Conservation (phyloP, 2,113 vertebrate genomes). For the Muntiacus reevesi region DNA sequence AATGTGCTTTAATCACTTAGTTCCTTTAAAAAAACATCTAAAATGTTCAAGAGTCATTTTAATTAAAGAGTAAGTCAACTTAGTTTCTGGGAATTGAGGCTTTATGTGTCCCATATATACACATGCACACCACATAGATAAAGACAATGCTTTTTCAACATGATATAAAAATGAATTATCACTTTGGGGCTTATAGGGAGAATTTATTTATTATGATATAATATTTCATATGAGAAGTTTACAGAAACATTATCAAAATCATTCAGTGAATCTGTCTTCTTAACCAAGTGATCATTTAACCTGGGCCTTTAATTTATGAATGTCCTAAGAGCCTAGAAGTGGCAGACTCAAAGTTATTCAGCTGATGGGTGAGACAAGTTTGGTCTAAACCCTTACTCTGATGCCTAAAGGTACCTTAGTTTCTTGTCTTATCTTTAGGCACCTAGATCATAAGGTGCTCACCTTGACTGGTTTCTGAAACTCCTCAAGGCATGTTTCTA, state of each 20-base stretch:
- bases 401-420: neutral
- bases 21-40: neutral
- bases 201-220: neutral
- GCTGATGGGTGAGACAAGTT: accelerated
- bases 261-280: neutral
- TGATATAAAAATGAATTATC: neutral
- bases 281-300: too few species aligned
- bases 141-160: neutral
- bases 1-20: neutral
- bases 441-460: accelerated
- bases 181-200: neutral
- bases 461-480: accelerated
- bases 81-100: neutral
- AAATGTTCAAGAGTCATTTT: neutral
- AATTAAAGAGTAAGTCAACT: neutral
- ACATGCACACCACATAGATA: neutral
- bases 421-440: neutral
- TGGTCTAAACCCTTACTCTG: neutral
- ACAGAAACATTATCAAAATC: neutral
- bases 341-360: neutral
- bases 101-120: neutral
- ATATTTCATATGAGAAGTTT: neutral
- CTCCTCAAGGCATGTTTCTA: too few species aligned
- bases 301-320: neutral
- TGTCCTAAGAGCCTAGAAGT: neutral